Conservation (phyloP, 2,113 vertebrate species). For the Oryzias woworae region DNA sequence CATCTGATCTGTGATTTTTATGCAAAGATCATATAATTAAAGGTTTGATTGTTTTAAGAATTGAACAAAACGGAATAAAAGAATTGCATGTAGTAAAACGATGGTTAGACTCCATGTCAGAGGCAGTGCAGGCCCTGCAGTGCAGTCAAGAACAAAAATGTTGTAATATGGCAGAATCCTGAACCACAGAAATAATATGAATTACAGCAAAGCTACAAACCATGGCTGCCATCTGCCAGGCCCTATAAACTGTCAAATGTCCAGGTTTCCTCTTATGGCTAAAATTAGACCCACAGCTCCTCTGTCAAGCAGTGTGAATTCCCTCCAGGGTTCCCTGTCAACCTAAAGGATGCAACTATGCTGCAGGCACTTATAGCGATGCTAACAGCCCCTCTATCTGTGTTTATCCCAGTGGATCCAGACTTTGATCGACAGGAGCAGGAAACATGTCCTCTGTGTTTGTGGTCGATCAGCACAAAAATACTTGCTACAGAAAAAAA, state of each 20-base stretch:
- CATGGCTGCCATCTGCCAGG: slow-evolving; percentile 12
- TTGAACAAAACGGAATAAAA: slow-evolving; percentile 1
- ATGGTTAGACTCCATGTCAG: background rate
- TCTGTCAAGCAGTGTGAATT: slow-evolving; percentile 29
- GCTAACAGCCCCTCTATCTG: background rate
- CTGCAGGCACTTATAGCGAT: slow-evolving; percentile 9
- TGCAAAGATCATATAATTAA: slow-evolving; percentile 33
- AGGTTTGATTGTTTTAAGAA: slow-evolving; percentile 13
- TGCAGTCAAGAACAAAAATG: slow-evolving; percentile 4
- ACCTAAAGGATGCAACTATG: slow-evolving; percentile 31
- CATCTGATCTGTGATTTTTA: slow-evolving; percentile 29
- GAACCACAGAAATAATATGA: slow-evolving; percentile 1
- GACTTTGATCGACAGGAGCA: slow-evolving; percentile 18
- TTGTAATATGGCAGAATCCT: slow-evolving; percentile 16
- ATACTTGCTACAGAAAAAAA: too few relatives aligned
- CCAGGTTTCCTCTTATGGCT: slow-evolving; percentile 14
- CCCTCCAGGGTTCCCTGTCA: slow-evolving; percentile 34
- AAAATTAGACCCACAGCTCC: slow-evolving; percentile 33
- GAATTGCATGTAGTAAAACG: background rate
- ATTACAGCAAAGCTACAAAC: slow-evolving; percentile 23
- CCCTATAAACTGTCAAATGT: slow-evolving; percentile 24
- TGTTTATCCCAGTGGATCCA: slow-evolving; percentile 17
- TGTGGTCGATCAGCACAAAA: background rate
- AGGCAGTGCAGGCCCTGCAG: slow-evolving; percentile 13
- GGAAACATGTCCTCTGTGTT: background rate